These are phyloP conservation scores for Paradoxurus hermaphroditus DNA, from an alignment of 2,113 vertebrate genomes.

Conservation along the genomic window DNA sequence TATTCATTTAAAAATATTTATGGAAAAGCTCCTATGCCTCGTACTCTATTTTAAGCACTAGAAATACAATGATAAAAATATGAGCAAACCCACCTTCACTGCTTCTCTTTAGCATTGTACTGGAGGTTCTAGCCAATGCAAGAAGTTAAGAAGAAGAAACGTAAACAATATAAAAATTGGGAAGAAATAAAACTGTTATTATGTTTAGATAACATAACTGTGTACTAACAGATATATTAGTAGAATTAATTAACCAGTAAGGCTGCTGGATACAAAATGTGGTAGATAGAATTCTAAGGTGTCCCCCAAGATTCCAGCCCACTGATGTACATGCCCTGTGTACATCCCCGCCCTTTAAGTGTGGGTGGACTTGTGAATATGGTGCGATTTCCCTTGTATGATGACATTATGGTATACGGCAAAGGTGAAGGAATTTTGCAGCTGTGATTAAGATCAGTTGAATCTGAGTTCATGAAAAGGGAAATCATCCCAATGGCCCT, in stretches of 20 bases:
- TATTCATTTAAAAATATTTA: constrained; percentile 28
- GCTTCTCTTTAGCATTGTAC: not conserved
- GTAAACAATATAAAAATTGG: not conserved
- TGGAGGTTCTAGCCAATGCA: not conserved
- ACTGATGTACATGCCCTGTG: not conserved
- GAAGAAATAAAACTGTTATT: not conserved
- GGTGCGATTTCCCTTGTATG: not conserved
- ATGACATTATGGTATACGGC: not conserved
- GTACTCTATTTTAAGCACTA: not conserved
- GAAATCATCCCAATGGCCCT: not conserved
- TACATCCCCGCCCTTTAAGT: not conserved
- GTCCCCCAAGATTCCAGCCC: not conserved
- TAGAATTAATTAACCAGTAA: constrained; percentile 6
- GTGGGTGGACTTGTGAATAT: not conserved
- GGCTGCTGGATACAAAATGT: not conserved
- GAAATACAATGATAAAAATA: not conserved
- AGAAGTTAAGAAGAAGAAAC: not conserved
- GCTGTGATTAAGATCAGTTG: not conserved
- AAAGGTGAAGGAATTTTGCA: not conserved
- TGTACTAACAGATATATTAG: not conserved
- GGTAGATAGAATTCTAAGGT: not conserved
- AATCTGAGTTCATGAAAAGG: not conserved
- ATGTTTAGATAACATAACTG: not conserved
- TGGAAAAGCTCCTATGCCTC: not conserved
- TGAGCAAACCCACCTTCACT: not conserved